Evolutionary conservation across 2,113 vertebrate species (phyloP), one percentile per base, ranked within the genome.

Genomic region (Rhadina sibilatrix): DNA sequence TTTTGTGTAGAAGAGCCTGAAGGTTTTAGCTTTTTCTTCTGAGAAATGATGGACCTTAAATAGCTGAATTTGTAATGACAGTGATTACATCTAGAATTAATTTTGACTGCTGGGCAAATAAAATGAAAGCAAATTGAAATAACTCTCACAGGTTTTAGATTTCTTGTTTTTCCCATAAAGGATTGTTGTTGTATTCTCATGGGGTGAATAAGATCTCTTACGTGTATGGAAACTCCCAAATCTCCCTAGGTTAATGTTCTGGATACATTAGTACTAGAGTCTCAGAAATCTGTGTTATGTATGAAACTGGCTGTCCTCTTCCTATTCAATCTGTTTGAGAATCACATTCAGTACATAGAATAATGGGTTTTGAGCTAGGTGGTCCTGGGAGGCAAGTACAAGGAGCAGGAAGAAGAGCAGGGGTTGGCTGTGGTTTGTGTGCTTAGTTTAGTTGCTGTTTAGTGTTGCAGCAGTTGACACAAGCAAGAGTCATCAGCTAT

Each of bases 401-500:
- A 59, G 47, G 74, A 85, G 78, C 65, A 52, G 57, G 77, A 89
- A 31, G 49, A 89, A 6, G 19, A 46, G 37, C n/a, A 18, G 53
- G 37, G 18, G 47, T 77, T 78, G 61, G 5, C 40, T 66, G 54
- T 68, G 63, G 69, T 84, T 89, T 89, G 90, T 79, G 15, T 69
- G 50, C 50, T 18, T 42, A 40, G 72, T 68, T 92, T 65, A 75
- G 33, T 44, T 75, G 78, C 54, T 93, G 83, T 83, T 96, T 85
- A 93, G 50, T 89, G 40, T 65, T 53, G 46, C n/a, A 61, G 63
- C 11, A 16, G 40, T 82, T 83, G 78, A 87, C 2, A 24, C 54
- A 83, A 96, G 57, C 90, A 87, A 15, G 91, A 92, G 68, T 82
- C 94, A 81, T 79, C 84, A 71, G 44, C 94, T 94, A 33, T 83